These are phyloP conservation scores for Branchinecta sandiegonensis DNA, from an alignment of 2,888 invertebrate species.

Conservation along the genomic window DNA sequence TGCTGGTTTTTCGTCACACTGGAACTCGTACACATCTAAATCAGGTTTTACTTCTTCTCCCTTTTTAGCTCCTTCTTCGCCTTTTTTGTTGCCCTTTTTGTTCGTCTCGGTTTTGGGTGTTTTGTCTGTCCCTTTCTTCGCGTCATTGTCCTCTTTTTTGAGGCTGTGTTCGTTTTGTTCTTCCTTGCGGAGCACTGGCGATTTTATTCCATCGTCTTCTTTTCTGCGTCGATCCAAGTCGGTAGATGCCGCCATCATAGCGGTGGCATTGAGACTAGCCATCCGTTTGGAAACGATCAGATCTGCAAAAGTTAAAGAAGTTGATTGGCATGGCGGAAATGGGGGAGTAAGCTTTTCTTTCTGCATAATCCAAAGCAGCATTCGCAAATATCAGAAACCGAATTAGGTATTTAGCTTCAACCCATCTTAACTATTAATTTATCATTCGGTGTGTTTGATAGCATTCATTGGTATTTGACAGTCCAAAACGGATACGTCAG, in stretches of 20 bases:
- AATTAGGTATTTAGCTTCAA: too few relatives aligned
- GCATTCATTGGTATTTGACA: too few relatives aligned
- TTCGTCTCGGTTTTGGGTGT: too few relatives aligned
- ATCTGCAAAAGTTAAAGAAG: conserved; percentile 35
- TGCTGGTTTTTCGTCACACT: conserved; percentile 10
- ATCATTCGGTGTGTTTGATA: too few relatives aligned
- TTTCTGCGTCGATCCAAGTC: conserved; percentile 19
- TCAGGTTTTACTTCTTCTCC: conserved; percentile 10
- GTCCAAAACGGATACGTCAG: too few relatives aligned
- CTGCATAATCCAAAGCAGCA: too few relatives aligned
- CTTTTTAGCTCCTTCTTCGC: background rate
- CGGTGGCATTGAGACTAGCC: conserved; percentile 80
- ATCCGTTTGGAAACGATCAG: conserved; percentile 77
- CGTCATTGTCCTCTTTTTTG: background rate
- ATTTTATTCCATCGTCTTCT: background rate
- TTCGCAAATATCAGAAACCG: too few relatives aligned
- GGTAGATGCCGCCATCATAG: conserved; percentile 61
- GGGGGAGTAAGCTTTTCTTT: too few relatives aligned
- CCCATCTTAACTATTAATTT: too few relatives aligned
- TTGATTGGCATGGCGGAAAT: too few relatives aligned
- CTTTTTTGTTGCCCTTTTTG: background rate
- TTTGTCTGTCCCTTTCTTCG: background rate
- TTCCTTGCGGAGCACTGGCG: background rate
- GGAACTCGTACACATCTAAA: conserved; percentile 1
- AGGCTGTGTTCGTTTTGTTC: background rate